Evolutionary conservation across 2,113 vertebrate genomes (phyloP), one percentile per base, ranked within the genome.

Genomic region (Deroptyus accipitrinus): DNA sequence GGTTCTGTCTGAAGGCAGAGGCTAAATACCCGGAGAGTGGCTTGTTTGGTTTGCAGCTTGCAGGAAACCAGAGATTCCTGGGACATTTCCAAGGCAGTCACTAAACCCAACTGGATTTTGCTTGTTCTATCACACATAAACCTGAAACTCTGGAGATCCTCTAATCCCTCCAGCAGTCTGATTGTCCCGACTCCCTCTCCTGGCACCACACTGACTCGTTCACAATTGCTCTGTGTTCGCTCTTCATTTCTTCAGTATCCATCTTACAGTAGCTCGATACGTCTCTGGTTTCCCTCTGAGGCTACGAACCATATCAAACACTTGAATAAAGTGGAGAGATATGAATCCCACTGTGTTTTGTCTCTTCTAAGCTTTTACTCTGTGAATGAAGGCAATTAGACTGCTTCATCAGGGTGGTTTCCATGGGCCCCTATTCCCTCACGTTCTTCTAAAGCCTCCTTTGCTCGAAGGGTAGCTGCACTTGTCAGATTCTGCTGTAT

Each of bases 61-160:
- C 90, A 18, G 4, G 90, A 93, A 95, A 95, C 84, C 87, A 75
- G 94, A 94, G 88, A 79, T 86, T 87, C 85, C 87, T 90, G 94
- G 67, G 88, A 90, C 51, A 59, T 52, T 30, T 88, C 95, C 90
- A 96, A 88, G 70, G 27, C 87, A 24, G 25, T 42, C 3, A 0
- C 67, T 90, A 57, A 92, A 83, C 63, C 57, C 82, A 42, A 79
- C 17, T 73, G 90, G 70, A 41, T 92, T 90, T 83, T 48, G 82
- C 76, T 95, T 90, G 67, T 57, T 96, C 57, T 92, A 0, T 76
- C 3, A 2, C 78, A 39, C 17, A 41, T 76, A 83, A 94, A 85
- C 78, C 82, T 73, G 62, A 69, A 93, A 62, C 48, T 61, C 52
- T 77, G 3, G n/a, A 70, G 89, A 48, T 66, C 41, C 72, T 82